Evolutionary conservation across 2,113 vertebrate species (phyloP), one percentile per base, ranked within the genome.

Genomic region (Python bivittatus): DNA sequence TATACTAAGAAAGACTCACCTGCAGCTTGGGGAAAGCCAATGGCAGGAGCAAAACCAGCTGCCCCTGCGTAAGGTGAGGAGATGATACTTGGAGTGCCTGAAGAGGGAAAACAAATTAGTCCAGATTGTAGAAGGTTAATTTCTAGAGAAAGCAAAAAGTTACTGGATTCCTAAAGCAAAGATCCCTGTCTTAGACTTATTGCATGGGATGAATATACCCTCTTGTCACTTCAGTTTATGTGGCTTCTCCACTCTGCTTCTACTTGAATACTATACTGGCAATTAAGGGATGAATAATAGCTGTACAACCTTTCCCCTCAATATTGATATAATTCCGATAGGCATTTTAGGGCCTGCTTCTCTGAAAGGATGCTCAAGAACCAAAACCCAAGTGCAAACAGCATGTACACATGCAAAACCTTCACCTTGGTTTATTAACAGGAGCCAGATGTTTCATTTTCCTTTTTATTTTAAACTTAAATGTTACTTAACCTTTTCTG

Each of bases 1-100:
- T 9, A 72, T 9, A 89, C 29, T 17, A 20, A 92, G 79, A 92
- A 29, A 92, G 84, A 93, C 92, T 97, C 94, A 98, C 98, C 97
- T 97, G 97, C 29, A 95, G 94, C 96, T 92, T 98, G 98, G 96
- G 96, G 89, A 96, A 98, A 98, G 88, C 96, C 95, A 90, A 98
- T 89, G 58, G 96, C 54, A 84, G 98, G 97, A 53, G 88, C 95
- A 97, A 98, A 98, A 58, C 97, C 98, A 96, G 96, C 90, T 95
- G 97, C 90, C 68, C 96, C 98, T 88, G 94, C 83, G 72, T 98
- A 98, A 23, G 98, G 95, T 79, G 97, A 96, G 38, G 98, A 97
- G 88, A 98, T 92, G 38, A 96, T 94, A 87, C 97, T 97, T 89
- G 96, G 97, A 91, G 97, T 95, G 56, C 97, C 98, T 98, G 92